Conservation (phyloP, 2,113 vertebrate species). For the Peucedramus taeniatus region DNA sequence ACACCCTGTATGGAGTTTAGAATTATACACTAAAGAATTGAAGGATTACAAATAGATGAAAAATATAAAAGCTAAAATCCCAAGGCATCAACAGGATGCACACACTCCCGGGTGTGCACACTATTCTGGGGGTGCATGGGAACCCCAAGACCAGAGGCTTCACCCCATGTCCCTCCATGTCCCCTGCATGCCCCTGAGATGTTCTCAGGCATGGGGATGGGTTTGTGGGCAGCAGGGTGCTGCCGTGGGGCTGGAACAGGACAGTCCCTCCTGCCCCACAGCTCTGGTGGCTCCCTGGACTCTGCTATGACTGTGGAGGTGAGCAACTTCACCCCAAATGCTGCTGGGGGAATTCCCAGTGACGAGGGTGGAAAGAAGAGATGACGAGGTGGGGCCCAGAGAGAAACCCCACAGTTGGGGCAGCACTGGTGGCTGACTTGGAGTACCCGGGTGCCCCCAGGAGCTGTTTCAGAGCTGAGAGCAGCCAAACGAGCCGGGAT, state of each 20-base stretch:
- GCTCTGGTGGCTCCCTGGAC: neutral
- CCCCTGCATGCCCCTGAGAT: neutral
- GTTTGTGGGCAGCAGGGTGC: neutral
- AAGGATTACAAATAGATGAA: neutral
- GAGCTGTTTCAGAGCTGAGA: neutral
- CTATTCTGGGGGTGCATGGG: neutral
- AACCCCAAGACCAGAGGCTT: neutral
- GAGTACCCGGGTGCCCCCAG: neutral
- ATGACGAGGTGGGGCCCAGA: fast-evolving
- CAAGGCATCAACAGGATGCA: neutral
- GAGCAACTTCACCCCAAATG: neutral
- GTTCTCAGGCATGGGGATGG: fast-evolving
- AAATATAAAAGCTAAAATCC: neutral
- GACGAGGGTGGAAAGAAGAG: neutral
- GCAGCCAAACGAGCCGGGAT: fast-evolving
- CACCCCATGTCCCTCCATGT: too few species aligned
- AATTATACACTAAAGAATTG: neutral
- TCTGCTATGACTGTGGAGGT: fast-evolving
- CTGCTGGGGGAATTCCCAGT: neutral
- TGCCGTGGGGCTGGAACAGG: neutral
- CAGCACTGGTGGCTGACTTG: fast-evolving
- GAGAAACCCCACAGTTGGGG: fast-evolving
- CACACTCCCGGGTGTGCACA: fast-evolving
- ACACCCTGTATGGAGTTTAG: neutral
- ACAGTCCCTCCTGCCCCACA: neutral